These are phyloP conservation scores for Athene noctua DNA, from an alignment of 2,113 vertebrate species.

Conservation along the genomic window DNA sequence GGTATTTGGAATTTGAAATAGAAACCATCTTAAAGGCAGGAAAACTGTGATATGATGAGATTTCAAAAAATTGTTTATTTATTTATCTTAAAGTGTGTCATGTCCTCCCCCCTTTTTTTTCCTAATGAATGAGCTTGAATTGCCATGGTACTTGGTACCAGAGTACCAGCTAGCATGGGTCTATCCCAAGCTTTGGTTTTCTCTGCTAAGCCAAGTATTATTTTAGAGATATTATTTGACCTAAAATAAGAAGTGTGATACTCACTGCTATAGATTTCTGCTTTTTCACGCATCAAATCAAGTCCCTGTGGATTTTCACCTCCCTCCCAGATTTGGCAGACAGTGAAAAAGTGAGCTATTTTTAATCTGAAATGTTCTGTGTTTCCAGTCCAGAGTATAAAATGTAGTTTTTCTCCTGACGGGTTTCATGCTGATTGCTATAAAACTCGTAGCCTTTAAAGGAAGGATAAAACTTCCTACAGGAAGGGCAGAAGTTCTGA, in stretches of 20 bases:
- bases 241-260: conserved; percentile 4
- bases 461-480: background rate
- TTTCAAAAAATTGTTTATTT: fast-evolving
- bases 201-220: background rate
- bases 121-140: background rate
- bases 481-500: background rate
- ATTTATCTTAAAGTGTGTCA: background rate
- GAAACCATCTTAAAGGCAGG: background rate
- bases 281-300: conserved; percentile 5
- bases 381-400: conserved; percentile 19
- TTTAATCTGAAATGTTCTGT: conserved; percentile 47
- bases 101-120: background rate
- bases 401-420: conserved; percentile 12
- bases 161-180: background rate
- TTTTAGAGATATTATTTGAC: conserved; percentile 37
- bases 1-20: background rate
- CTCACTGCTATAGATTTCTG: background rate
- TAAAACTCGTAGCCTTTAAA: background rate
- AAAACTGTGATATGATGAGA: background rate
- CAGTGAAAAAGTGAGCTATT: conserved; percentile 52
- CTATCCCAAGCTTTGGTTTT: background rate
- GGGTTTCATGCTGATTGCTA: background rate
- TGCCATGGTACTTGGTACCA: background rate
- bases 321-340: conserved; percentile 50
- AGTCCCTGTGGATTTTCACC: conserved; percentile 45